A percentile compares a stretch with the other conserved stretches of the same genome.
Evolutionary conservation across 1,140 invertebrate genomes (phyloP).

Genomic region (Diploscapter pachys): DNA sequence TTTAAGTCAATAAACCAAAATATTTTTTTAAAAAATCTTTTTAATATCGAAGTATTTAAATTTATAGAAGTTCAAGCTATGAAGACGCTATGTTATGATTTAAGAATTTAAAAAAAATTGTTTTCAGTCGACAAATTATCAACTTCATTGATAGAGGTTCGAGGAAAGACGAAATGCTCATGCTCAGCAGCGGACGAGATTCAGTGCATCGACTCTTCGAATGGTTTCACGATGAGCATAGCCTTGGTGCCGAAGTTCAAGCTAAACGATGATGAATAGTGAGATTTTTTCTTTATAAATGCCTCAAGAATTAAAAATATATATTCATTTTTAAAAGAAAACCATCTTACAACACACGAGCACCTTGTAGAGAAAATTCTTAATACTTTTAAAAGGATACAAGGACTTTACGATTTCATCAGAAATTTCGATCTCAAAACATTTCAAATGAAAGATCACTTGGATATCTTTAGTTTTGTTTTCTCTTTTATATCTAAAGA

Average conservation of each 20-base stretch:
- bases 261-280: conserved; percentile 16
- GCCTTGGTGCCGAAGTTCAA: conserved; percentile 10
- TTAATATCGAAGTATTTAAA: no score
- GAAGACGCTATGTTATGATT: no score
- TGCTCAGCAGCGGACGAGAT: background rate
- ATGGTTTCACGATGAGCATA: conserved; percentile 11
- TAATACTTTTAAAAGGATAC: no score
- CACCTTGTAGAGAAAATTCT: no score
- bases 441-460: no score
- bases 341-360: no score
- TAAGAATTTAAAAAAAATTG: background rate
- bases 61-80: no score
- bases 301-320: background rate
- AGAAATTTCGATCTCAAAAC: no score
- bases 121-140: background rate
- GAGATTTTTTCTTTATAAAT: conserved; percentile 2
- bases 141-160: conserved; percentile 3
- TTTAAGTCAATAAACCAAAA: no score
- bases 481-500: background rate
- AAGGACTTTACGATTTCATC: no score
- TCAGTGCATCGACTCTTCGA: background rate
- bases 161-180: conserved; percentile 20
- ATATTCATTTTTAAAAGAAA: background rate
- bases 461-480: background rate
- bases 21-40: no score